Evolutionary conservation across 2,797 vertebrate genomes (phyloP).

Genomic region (Tokudaia tokunoshimensis): DNA sequence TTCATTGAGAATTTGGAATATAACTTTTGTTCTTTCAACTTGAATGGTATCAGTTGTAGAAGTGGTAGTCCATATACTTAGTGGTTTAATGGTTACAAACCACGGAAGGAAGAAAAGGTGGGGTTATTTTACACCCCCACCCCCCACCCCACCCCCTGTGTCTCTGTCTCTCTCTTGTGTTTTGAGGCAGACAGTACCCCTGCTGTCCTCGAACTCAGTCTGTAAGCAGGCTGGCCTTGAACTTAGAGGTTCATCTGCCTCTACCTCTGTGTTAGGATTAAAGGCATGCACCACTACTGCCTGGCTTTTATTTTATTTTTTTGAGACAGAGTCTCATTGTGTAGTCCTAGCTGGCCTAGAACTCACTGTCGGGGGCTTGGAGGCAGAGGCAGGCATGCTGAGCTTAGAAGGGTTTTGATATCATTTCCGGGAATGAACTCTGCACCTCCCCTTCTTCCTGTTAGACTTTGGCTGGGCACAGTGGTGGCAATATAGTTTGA

Average conservation of each 20-base stretch:
- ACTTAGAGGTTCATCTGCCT: background rate
- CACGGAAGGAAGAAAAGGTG: background rate
- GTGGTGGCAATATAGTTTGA: conserved; percentile 70
- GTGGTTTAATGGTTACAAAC: background rate
- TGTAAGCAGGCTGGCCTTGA: background rate
- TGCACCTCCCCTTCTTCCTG: conserved; percentile 63
- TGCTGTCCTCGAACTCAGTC: background rate
- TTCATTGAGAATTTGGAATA: conserved; percentile 54
- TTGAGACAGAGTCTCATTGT: background rate
- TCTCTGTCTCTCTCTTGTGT: background rate
- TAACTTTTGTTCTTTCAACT: conserved; percentile 32
- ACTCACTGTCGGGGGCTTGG: background rate
- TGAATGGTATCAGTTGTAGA: conserved; percentile 14
- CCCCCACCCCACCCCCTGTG: accelerated
- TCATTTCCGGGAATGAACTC: conserved; percentile 65
- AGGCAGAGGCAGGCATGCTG: background rate
- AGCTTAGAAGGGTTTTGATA: conserved; percentile 27
- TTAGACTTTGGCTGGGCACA: conserved; percentile 73
- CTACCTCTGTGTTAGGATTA: background rate
- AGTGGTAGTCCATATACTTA: background rate
- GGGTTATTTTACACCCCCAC: background rate
- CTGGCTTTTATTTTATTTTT: background rate
- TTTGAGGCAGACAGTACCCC: background rate
- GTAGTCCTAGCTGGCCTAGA: background rate
- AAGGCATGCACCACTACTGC: background rate